These are phyloP conservation scores for Corella eumyota DNA, from an alignment of 23 tunicate species.

Conservation along the genomic window DNA sequence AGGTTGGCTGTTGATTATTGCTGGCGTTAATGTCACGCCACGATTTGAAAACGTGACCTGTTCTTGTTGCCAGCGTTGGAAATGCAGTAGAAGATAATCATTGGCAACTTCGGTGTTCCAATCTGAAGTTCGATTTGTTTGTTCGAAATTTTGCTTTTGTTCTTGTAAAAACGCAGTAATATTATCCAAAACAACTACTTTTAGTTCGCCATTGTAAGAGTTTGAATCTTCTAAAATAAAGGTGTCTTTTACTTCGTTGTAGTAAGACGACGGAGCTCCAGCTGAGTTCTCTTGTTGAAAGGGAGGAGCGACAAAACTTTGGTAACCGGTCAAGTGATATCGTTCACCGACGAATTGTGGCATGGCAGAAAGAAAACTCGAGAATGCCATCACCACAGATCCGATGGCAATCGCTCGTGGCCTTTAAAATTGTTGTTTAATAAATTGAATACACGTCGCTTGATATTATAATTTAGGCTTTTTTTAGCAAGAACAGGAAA, in stretches of 20 bases:
- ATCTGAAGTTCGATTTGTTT: not conserved
- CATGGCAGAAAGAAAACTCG: conserved; percentile 60
- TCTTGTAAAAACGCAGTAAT: too few species aligned
- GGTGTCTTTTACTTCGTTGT: not conserved
- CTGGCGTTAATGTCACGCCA: too few species aligned
- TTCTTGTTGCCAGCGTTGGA: too few species aligned
- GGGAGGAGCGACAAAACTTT: too few species aligned
- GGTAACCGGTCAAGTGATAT: conserved; percentile 17
- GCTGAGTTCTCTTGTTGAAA: too few species aligned
- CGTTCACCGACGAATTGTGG: conserved; percentile 76
- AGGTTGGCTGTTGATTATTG: too few species aligned
- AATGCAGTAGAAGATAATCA: not conserved
- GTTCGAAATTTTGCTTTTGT: too few species aligned
- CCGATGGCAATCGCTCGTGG: conserved; percentile 88
- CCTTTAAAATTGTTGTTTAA: conserved; percentile 30
- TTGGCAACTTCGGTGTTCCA: not conserved
- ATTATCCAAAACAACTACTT: not conserved
- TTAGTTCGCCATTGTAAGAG: not conserved
- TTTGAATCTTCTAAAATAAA: not conserved
- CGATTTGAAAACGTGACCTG: too few species aligned
- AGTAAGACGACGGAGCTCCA: not conserved
- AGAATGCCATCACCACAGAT: conserved; percentile 56
- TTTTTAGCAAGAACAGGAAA: too few species aligned
- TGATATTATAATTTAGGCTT: too few species aligned
- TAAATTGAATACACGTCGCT: too few species aligned